Percentiles rank a stretch among this genome's conserved stretches.
phyloP scores from a whole-genome alignment of 2,797 vertebrate genomes.

The Sternotherus odoratus region DNA sequence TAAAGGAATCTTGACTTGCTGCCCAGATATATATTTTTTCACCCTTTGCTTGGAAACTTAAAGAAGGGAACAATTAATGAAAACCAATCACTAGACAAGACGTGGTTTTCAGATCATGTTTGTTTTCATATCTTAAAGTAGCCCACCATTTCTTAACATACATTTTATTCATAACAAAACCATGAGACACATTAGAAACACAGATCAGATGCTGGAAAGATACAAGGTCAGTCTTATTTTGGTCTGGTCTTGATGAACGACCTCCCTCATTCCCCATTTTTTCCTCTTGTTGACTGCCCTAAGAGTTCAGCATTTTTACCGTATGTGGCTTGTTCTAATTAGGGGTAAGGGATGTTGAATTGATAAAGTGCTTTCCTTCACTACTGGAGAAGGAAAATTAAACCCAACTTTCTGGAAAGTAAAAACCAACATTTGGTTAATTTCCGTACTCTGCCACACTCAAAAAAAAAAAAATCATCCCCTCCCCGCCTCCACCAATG shows the following conservation, averaged over 20 bases:
- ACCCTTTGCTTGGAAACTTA: slow-evolving; percentile 63
- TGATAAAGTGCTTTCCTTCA: neutral
- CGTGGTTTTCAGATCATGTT: slow-evolving; percentile 46
- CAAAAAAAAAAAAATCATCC: neutral
- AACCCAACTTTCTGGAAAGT: neutral
- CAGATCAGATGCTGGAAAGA: slow-evolving; percentile 19
- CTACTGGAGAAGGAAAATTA: slow-evolving; percentile 16
- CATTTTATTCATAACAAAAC: slow-evolving; percentile 45
- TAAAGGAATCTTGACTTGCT: slow-evolving; percentile 72
- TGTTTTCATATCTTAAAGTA: slow-evolving; percentile 55
- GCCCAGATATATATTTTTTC: slow-evolving; percentile 72
- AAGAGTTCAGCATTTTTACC: slow-evolving; percentile 16
- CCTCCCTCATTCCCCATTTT: neutral
- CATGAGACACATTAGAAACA: neutral
- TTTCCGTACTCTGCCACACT: neutral
- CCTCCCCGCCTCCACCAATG: neutral
- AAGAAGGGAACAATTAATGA: slow-evolving; percentile 68
- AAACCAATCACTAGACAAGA: slow-evolving; percentile 51
- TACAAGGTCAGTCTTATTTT: slow-evolving; percentile 17
- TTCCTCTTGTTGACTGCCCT: neutral
- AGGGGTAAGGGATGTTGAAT: slow-evolving; percentile 10
- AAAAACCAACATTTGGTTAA: neutral
- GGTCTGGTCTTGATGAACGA: neutral
- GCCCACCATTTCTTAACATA: neutral
- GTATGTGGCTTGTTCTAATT: slow-evolving; percentile 4